Percentiles rank a stretch among this genome's conserved stretches.
Conservation (phyloP, 2,888 invertebrate genomes). For the Hecatera dysodea region DNA sequence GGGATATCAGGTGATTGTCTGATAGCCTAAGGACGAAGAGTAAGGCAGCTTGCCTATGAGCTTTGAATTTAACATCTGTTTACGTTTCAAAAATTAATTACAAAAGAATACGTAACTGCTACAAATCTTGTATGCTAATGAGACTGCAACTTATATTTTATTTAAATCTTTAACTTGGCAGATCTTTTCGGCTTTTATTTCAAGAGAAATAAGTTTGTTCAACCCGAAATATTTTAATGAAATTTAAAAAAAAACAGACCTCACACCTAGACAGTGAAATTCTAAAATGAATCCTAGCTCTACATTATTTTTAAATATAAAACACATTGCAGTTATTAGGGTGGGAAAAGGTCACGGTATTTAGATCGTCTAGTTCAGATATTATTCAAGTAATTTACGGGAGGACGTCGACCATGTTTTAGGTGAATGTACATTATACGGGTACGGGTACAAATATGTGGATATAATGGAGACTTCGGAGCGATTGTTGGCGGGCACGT, state of each 20-base stretch:
- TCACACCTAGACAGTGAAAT: not conserved
- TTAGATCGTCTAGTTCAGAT: slow-evolving; percentile 59
- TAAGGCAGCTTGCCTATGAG: not conserved
- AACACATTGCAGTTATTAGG: slow-evolving; percentile 26
- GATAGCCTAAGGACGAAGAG: slow-evolving; percentile 12
- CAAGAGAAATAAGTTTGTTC: slow-evolving; percentile 1
- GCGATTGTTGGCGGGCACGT: slow-evolving; percentile 74
- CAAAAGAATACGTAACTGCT: not conserved
- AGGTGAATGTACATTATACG: slow-evolving; percentile 85
- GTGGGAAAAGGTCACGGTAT: slow-evolving; percentile 47
- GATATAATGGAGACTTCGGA: slow-evolving; percentile 72
- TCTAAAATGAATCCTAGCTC: slow-evolving; percentile 15
- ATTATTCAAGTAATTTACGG: slow-evolving; percentile 38
- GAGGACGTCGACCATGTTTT: slow-evolving; percentile 56
- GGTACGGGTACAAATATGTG: slow-evolving; percentile 80
- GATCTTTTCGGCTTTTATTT: slow-evolving; percentile 10
- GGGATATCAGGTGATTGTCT: slow-evolving; percentile 82
- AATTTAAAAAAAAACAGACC: slow-evolving; percentile 11
- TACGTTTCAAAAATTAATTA: not conserved
- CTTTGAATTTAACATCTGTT: slow-evolving; percentile 2
- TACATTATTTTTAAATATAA: slow-evolving; percentile 36
- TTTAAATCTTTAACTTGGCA: not conserved
- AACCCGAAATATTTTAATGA: slow-evolving; percentile 7
- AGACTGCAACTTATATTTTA: slow-evolving; percentile 1
- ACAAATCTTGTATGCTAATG: not conserved